Evolutionary conservation across 2,113 vertebrate species (phyloP).

Genomic region (Campylomormyrus numenius): DNA sequence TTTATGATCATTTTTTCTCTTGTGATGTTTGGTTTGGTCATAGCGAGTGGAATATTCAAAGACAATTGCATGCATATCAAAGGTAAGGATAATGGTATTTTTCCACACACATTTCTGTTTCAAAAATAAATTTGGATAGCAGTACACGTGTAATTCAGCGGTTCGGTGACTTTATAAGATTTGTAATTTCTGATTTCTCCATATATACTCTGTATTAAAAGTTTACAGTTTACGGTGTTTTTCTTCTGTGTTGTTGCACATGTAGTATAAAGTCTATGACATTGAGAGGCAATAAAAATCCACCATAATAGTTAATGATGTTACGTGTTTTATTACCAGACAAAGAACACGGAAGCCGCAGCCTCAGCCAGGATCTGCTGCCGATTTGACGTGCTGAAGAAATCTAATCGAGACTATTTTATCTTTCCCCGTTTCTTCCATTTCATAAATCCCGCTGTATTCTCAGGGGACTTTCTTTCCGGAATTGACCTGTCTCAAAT

Average conservation of each 20-base stretch:
- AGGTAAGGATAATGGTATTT: conserved; percentile 30
- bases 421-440: not conserved
- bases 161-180: not conserved
- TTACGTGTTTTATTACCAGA: not conserved
- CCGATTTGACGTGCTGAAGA: conserved; percentile 8
- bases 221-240: not conserved
- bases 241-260: not conserved
- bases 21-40: conserved; percentile 53
- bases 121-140: not conserved
- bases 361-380: not conserved
- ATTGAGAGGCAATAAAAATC: not conserved
- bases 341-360: not conserved
- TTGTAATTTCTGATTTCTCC: not conserved
- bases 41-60: conserved; percentile 46
- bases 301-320: not conserved
- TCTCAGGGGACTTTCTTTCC: not conserved
- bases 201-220: not conserved
- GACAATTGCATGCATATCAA: conserved; percentile 29
- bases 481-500: not conserved
- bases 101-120: not conserved
- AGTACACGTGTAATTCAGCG: not conserved
- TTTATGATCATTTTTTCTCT: conserved; percentile 49
- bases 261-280: not conserved
- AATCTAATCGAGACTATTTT: not conserved
- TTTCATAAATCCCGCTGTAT: not conserved